phyloP scores from a whole-genome alignment of 2,113 vertebrate genomes.

The Polypterus senegalus region DNA sequence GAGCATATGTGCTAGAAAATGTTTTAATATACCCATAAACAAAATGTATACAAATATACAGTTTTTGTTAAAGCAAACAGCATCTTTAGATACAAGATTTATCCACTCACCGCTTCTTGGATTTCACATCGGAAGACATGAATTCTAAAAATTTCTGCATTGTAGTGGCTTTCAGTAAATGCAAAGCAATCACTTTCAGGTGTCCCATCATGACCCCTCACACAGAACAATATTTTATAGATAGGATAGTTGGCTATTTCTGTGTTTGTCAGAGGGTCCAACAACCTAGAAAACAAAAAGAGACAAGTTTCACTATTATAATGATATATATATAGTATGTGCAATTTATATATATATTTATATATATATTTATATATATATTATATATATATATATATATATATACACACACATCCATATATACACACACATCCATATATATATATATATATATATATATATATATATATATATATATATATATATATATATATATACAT shows the following conservation, averaged over 20 bases:
- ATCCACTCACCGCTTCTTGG: conserved; percentile 83
- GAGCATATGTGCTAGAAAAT: too few species aligned
- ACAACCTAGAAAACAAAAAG: conserved; percentile 52
- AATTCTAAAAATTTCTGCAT: conserved; percentile 95
- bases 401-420: too few species aligned
- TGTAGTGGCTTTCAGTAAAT: conserved; percentile 97
- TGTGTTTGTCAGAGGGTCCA: conserved; percentile 80
- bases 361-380: background rate
- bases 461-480: background rate
- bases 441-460: background rate
- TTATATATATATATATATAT: background rate
- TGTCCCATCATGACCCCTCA: conserved; percentile 86
- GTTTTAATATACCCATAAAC: too few species aligned
- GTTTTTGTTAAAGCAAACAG: too few species aligned
- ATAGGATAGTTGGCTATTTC: conserved; percentile 97
- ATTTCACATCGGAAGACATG: conserved; percentile 97
- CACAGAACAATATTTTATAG: conserved; percentile 97
- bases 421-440: too few species aligned
- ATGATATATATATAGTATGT: too few species aligned
- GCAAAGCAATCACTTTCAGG: conserved; percentile 95
- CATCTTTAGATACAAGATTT: too few species aligned
- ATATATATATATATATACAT: background rate
- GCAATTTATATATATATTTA: background rate
- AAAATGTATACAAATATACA: too few species aligned
- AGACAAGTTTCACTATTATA: background rate